Base-by-base conservation (phyloP, 2,888 invertebrate species). In the Folsomia candida region DNA sequence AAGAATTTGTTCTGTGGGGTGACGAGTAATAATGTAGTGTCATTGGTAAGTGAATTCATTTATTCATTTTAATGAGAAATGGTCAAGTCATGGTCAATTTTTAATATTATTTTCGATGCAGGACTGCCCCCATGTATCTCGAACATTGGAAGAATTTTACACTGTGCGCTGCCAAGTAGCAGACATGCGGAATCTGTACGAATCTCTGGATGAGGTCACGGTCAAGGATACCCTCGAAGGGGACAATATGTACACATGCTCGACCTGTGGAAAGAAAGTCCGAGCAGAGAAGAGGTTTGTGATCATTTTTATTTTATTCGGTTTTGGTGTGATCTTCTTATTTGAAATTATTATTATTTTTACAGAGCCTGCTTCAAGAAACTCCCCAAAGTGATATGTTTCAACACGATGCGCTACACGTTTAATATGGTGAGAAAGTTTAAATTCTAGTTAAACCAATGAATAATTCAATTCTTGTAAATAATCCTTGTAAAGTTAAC, bases 181-280 rank as follows among this genome's bases (percentile, higher is more conserved):
- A 0, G 96, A 97, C 83, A 96, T 97, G 96, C 87, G 95, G 63
- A 95, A 95, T 84, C 86, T 97, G 47, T 94, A 95, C 81, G 96
- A 97, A 84, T 94, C 94, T 28, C 85, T 97, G 28, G 94, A 96
- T 84, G 96, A 97, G 84, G 94, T 97, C n/a, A 96, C 96, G 0
- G 95, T 96, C 9, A 97, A 97, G 83, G 97, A 97, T 83, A 96
- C 95, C 27, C 85, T 97, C 0, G 97, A 97, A 83, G 97, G 97
- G 60, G 97, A 97, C 84, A 97, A 97, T 83, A 97, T 97, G 91
- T 97, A 97, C 83, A 97, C 95, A 0, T 97, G 97, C 83, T 94
- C 94, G 18, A 94, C 94, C 81, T 97, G 96, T 82, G 91, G 94
- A 4, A 92, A 91, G 81, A 97, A 97, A 87, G 97, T 97, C 58